Evolutionary conservation across 2,797 vertebrate genomes (phyloP), one percentile per base, ranked within the genome.

Genomic region (Decapterus maruadsi): DNA sequence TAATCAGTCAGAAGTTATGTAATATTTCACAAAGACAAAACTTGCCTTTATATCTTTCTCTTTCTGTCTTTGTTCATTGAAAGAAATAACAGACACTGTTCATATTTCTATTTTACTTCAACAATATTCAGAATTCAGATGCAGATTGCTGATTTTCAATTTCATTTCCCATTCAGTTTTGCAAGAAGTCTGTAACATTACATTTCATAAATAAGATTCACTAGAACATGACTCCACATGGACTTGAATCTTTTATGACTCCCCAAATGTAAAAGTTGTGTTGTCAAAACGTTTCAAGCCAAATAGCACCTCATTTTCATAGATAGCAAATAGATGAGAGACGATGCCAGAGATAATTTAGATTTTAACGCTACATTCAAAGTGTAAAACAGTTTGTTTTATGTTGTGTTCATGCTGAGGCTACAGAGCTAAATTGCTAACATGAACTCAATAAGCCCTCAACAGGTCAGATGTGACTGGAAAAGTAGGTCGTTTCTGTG

Each of bases 401-500:
- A 34, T 34, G 31, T 34, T 34, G 4, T 34, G 31, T 34, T 34
- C 31, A 34, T 34, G 31, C 13, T 12, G 51, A 26, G 12, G 22
- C 51, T 13, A 53, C 50, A 26, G 11, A 14, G 51, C 22, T 26
- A 19, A 43, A 20, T 10, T 62, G 20, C 17, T 53, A 6, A 43
- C 17, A 16, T 53, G 17, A 20, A 42, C 26, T 43, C 8, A 17
- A 26, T 26, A 17, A 38, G 3, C 31, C 19, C 1, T 45, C 16
- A 53, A 16, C 12, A 71, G 34, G n/a, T n/a, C 46, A 22, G 19
- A 55, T 46, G 3, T 64, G 46, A 31, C 7, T 26, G 45, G n/a
- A 66, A 74, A 36, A 22, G 43, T 22, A 17, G 46, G 31, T 66
- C 0, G n/a, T 71, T 75, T 66, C 45, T 67, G 56, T 57, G 36